Conservation (phyloP, 1,140 invertebrate genomes). For the Euwallacea similis region DNA sequence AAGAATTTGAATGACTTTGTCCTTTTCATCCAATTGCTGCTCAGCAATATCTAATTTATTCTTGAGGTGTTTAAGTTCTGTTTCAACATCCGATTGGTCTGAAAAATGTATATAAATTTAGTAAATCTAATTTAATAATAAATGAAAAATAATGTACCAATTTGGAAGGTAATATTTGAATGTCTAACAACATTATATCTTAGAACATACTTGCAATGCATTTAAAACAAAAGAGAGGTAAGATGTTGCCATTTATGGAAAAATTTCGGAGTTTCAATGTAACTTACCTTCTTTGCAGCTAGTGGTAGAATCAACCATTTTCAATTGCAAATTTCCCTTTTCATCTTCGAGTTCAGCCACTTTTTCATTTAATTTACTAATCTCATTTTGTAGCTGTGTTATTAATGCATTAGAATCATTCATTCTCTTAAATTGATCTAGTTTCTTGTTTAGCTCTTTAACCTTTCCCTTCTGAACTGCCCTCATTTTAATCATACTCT, state of each 20-base stretch:
- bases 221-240: too few relatives aligned
- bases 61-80: constrained; percentile 35
- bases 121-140: too few relatives aligned
- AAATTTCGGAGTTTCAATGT: not conserved
- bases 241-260: too few relatives aligned
- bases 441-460: constrained; percentile 80
- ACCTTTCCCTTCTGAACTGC: constrained; percentile 77
- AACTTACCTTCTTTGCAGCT: constrained; percentile 44
- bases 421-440: constrained; percentile 74
- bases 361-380: constrained; percentile 70
- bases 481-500: constrained; percentile 83
- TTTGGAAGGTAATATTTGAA: not conserved
- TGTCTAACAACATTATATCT: not conserved
- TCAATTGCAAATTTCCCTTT: constrained; percentile 60
- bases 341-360: constrained; percentile 84
- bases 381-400: constrained; percentile 60
- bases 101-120: constrained; percentile 1
- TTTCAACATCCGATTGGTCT: constrained; percentile 22
- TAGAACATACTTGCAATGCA: not conserved
- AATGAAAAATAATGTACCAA: not conserved
- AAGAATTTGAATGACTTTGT: constrained; percentile 41
- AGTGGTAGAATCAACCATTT: constrained; percentile 44
- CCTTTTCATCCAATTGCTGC: constrained; percentile 41
- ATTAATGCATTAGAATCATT: constrained; percentile 71
- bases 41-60: constrained; percentile 19